Base-by-base conservation (phyloP, 2,888 invertebrate species). In the Ceraclea dissimilis region DNA sequence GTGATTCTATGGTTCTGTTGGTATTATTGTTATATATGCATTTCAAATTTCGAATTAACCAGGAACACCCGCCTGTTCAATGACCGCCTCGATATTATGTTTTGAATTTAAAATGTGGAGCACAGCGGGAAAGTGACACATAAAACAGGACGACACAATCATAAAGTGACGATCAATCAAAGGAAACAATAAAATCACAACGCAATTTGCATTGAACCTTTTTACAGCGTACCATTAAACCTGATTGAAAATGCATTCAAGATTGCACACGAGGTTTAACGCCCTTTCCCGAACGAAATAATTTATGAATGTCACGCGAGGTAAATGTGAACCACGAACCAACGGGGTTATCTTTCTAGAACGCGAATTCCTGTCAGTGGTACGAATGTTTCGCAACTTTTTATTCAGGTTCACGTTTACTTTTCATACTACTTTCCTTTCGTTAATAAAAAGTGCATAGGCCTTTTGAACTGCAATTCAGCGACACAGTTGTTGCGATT, bases 401-500 rank as follows among this genome's bases (percentile, higher is more conserved):
- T 49, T 26, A 49, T 16, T 26, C 21, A 5, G 2, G 49, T 26
- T n/a, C 11, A n/a, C 21, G 22, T n/a, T 26, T n/a, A 26, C 49
- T 49, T 5, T 4, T n/a, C 49, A 21, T 49, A 22, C 8, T 26
- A 49, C 49, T 49, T 49, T 49, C 49, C n/a, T 22, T 26, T 39
- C 10, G 31, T 39, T 8, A 39, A n/a, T 39, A 61, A 62, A 39
- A 39, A 60, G 63, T 62, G 54, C 60, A 58, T 18, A 50, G 54
- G 48, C 49, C 54, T 39, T 16, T 39, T 20, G 48, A 46, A 34
- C 48, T 34, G 43, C 34, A 52, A 54, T 49, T 43, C 48, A 51
- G 46, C 43, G 54, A 54, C 51, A 20, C 46, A 20, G 8, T 21
- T 19, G 44, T 2, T 13, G 31, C 8, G 33, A 52, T n/a, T 33